Evolutionary conservation across 2,888 invertebrate species (phyloP).

Genomic region (Eumacrocentrus americanus): DNA sequence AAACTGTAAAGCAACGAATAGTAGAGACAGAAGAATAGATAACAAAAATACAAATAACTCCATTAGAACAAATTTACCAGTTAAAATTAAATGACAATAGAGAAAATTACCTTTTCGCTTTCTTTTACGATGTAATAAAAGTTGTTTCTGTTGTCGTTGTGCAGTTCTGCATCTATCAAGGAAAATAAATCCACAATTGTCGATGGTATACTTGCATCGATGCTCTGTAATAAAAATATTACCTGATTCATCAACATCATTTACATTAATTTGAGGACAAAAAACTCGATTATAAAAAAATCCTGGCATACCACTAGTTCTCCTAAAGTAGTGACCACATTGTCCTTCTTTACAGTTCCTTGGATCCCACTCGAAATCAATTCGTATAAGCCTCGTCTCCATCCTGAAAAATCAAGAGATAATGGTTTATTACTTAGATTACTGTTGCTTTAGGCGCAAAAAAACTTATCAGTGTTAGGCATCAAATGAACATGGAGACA

Average conservation of each 20-base stretch:
- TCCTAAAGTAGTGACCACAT: constrained; percentile 72
- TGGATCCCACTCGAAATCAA: constrained; percentile 79
- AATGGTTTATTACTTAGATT: too few species aligned
- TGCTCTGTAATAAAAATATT: constrained; percentile 64
- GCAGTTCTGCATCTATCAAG: constrained; percentile 83
- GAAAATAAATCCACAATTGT: constrained; percentile 84
- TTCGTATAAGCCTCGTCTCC: constrained; percentile 80
- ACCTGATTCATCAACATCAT: constrained; percentile 22
- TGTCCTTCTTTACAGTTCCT: constrained; percentile 80
- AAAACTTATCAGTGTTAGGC: too few species aligned
- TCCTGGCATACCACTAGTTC: constrained; percentile 84
- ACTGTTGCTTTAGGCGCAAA: too few species aligned
- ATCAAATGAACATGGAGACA: constrained; percentile 6
- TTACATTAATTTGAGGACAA: too few species aligned
- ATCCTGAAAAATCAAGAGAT: constrained; percentile 62
- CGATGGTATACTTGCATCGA: constrained; percentile 82
- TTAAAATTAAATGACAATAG: background rate
- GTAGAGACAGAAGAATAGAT: constrained; percentile 17
- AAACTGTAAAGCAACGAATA: too few species aligned
- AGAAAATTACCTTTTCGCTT: constrained; percentile 71
- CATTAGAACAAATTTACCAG: background rate
- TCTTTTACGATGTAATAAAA: constrained; percentile 82
- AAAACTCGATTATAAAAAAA: too few species aligned
- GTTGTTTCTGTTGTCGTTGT: constrained; percentile 75
- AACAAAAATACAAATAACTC: background rate